Evolutionary conservation across 2,113 vertebrate genomes (phyloP).

Genomic region (Solenodon paradoxus): DNA sequence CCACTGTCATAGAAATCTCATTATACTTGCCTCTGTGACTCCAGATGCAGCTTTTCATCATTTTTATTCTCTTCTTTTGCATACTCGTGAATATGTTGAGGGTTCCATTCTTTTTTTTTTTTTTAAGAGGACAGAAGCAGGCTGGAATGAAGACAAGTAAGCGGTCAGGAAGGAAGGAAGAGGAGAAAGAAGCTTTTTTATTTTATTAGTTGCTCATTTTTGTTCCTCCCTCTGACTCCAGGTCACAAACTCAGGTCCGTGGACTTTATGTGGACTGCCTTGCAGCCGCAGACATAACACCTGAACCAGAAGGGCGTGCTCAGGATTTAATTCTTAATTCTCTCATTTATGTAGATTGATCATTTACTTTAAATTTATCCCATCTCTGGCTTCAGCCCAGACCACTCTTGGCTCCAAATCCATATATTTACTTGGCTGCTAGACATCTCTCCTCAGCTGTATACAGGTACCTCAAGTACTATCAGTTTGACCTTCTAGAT

Average conservation of each 20-base stretch:
- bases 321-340: too few relatives aligned
- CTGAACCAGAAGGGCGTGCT: too few relatives aligned
- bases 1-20: not conserved
- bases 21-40: not conserved
- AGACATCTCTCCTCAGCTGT: not conserved
- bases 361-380: constrained; percentile 17
- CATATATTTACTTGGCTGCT: not conserved
- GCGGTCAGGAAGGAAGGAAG: too few relatives aligned
- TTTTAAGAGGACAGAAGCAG: not conserved
- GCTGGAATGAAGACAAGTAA: too few relatives aligned
- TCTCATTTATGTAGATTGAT: too few relatives aligned
- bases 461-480: not conserved
- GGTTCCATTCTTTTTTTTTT: not conserved
- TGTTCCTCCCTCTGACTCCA: too few relatives aligned
- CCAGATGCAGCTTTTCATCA: not conserved
- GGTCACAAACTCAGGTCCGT: too few relatives aligned
- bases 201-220: too few relatives aligned
- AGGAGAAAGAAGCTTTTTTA: too few relatives aligned
- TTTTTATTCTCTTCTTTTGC: not conserved
- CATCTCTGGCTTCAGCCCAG: not conserved
- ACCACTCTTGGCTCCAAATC: not conserved
- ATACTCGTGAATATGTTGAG: not conserved
- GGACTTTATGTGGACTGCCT: too few relatives aligned
- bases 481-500: not conserved
- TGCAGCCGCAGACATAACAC: too few relatives aligned